phyloP scores from a whole-genome alignment of 2,113 vertebrate genomes.

The Ascaphus truei region DNA sequence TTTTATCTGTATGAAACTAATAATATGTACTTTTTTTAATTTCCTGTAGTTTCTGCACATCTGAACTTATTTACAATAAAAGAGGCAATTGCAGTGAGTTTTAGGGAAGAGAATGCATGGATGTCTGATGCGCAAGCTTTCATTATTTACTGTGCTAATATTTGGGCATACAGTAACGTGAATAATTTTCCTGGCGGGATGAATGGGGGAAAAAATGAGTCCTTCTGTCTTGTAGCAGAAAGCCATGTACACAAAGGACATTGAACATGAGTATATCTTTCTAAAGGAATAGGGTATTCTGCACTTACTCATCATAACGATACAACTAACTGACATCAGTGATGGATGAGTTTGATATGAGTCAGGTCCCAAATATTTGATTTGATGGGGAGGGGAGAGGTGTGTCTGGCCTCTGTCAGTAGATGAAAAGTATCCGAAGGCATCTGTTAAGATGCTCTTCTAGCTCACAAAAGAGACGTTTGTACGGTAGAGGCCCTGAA shows the following conservation, averaged over 20 bases:
- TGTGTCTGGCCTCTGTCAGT: background rate
- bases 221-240: background rate
- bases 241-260: background rate
- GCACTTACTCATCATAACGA: constrained; percentile 28
- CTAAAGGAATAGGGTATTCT: constrained; percentile 17
- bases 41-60: no score
- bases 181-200: background rate
- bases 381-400: constrained; percentile 13
- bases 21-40: no score
- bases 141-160: background rate
- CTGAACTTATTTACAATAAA: no score
- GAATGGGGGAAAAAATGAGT: background rate
- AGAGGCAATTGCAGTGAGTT: no score
- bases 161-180: background rate
- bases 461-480: background rate
- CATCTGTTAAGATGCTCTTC: constrained; percentile 7
- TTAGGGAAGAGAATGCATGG: no score
- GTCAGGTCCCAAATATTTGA: constrained; percentile 29
- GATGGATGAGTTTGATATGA: constrained; percentile 30
- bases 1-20: no score
- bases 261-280: constrained; percentile 16
- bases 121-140: background rate
- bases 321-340: constrained; percentile 9
- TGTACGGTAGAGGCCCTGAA: no score
- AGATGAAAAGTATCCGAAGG: background rate